phyloP scores from a whole-genome alignment of 2,888 invertebrate genomes.

The Callimorpha dominula region DNA sequence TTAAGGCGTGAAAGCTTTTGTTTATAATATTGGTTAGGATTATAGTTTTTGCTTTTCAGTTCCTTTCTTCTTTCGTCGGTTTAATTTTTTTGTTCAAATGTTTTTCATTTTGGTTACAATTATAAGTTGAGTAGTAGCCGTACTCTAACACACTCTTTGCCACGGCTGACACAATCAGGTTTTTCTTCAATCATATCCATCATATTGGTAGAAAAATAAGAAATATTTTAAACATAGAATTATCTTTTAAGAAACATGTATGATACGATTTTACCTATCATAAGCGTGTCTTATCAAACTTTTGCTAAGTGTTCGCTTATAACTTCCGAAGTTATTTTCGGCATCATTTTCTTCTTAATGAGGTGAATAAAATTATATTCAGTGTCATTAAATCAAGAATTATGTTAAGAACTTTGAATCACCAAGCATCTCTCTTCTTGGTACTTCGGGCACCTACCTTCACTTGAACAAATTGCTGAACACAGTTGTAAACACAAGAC shows the following conservation, averaged over 20 bases:
- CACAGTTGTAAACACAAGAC: slow-evolving; percentile 28
- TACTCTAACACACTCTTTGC: not conserved
- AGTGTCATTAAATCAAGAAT: slow-evolving; percentile 10
- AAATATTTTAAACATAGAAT: no score
- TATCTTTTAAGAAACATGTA: not conserved
- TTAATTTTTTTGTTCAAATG: no score
- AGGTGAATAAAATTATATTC: slow-evolving; percentile 22
- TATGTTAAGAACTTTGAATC: slow-evolving; percentile 8
- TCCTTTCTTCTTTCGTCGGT: no score
- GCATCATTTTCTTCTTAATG: slow-evolving; percentile 21
- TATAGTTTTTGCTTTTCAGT: no score
- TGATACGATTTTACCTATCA: not conserved
- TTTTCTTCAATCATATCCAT: not conserved
- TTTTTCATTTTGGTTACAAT: no score
- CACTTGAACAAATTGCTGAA: slow-evolving; percentile 27
- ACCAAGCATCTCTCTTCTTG: not conserved
- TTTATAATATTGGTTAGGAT: no score
- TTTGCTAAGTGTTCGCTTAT: slow-evolving; percentile 1
- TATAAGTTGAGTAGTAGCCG: no score
- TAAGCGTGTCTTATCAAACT: not conserved
- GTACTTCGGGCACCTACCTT: not conserved
- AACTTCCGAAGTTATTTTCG: slow-evolving; percentile 8
- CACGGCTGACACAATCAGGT: not conserved
- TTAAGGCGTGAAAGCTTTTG: no score
- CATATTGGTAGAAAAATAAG: no score